Percentiles rank a stretch among this genome's conserved stretches.
Evolutionary conservation across 2,888 invertebrate genomes (phyloP).

Genomic region (Opisthograptis luteolata): DNA sequence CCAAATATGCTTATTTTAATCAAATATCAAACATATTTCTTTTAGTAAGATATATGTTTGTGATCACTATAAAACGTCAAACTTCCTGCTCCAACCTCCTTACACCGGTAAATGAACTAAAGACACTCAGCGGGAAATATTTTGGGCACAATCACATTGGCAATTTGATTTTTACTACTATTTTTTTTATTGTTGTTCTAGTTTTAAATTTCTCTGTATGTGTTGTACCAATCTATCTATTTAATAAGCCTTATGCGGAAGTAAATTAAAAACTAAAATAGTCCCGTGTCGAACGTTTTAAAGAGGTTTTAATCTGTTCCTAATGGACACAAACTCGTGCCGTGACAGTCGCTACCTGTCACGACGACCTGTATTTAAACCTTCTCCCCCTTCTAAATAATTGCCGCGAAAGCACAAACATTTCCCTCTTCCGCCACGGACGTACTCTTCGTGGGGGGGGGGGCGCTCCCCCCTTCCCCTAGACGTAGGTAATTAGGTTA

Average conservation of each 20-base stretch:
- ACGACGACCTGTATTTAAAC: slow-evolving; percentile 36
- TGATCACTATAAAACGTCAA: too few species aligned
- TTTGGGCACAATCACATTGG: too few species aligned
- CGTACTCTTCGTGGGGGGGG: neutral
- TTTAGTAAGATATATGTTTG: neutral
- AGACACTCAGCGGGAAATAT: too few species aligned
- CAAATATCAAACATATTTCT: neutral
- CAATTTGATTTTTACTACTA: too few species aligned
- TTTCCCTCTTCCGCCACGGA: slow-evolving; percentile 15
- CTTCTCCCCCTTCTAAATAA: slow-evolving; percentile 31
- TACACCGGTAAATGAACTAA: too few species aligned
- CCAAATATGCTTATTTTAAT: neutral
- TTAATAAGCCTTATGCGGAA: slow-evolving; percentile 3
- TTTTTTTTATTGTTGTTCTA: too few species aligned
- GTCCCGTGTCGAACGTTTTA: slow-evolving; percentile 1
- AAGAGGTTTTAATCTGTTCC: slow-evolving; percentile 7
- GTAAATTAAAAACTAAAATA: slow-evolving; percentile 12
- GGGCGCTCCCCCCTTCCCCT: neutral
- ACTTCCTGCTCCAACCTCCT: too few species aligned
- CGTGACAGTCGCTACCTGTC: slow-evolving; percentile 35
- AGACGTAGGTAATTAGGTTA: neutral
- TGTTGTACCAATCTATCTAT: too few species aligned
- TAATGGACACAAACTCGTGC: slow-evolving; percentile 22
- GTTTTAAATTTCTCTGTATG: too few species aligned
- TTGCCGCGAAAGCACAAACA: slow-evolving; percentile 32